Evolutionary conservation across 2,113 vertebrate species (phyloP).

Genomic region (Poeciliopsis turrubarensis): DNA sequence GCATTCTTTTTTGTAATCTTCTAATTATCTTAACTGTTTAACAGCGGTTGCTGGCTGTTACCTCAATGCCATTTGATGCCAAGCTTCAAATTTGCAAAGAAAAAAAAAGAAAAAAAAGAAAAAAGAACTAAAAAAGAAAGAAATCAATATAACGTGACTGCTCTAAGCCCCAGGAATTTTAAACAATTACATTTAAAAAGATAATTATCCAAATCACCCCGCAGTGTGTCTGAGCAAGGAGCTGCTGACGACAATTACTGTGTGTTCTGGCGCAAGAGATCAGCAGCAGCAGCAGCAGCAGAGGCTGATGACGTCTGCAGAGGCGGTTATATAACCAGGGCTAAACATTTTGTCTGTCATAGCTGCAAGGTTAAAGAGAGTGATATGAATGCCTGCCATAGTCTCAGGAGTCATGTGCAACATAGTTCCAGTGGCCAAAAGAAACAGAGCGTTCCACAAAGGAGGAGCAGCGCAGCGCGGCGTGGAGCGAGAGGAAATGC

Average conservation of each 20-base stretch:
- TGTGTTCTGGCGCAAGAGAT: slow-evolving; percentile 66
- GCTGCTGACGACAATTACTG: slow-evolving; percentile 58
- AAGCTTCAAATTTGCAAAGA: not conserved
- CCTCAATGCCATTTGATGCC: not conserved
- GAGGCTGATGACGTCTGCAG: slow-evolving; percentile 68
- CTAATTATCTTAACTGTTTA: not conserved
- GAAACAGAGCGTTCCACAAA: slow-evolving; percentile 13
- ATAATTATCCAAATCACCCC: slow-evolving; percentile 60
- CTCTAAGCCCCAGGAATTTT: not conserved
- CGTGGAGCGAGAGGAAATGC: not conserved
- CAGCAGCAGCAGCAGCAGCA: slow-evolving; percentile 57
- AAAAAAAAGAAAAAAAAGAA: too few relatives aligned
- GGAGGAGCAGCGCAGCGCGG: not conserved
- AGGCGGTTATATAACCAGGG: slow-evolving; percentile 76
- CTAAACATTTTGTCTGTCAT: slow-evolving; percentile 79
- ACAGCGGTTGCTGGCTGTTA: not conserved
- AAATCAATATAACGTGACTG: not conserved
- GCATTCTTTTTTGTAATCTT: not conserved
- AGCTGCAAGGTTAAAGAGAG: slow-evolving; percentile 74
- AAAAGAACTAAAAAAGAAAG: too few relatives aligned
- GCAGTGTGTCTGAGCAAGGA: slow-evolving; percentile 45
- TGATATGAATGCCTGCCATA: slow-evolving; percentile 76
- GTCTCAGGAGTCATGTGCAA: slow-evolving; percentile 72
- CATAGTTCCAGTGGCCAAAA: slow-evolving; percentile 51
- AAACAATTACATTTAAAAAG: slow-evolving; percentile 20